Percentiles rank a stretch among this genome's conserved stretches.
These are phyloP conservation scores for Chaenogobius annularis DNA, from an alignment of 2,113 vertebrate species.

Conservation along the genomic window DNA sequence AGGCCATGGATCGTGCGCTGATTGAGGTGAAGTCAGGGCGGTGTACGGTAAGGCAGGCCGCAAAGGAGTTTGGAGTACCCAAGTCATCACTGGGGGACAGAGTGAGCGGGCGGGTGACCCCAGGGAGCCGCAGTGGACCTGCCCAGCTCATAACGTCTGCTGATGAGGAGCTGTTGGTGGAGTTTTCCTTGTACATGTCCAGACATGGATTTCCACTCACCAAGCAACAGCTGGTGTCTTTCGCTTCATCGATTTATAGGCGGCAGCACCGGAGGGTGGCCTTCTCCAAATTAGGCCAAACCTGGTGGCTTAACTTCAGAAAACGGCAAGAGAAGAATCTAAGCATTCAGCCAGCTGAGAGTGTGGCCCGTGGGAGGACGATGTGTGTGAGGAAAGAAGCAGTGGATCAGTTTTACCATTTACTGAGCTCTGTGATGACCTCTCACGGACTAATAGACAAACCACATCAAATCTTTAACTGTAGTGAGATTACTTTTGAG, in stretches of 20 bases:
- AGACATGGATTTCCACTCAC: conserved; percentile 70
- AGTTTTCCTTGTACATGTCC: conserved; percentile 68
- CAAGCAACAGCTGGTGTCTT: conserved; percentile 71
- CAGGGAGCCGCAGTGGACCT: conserved; percentile 68
- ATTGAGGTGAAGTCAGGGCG: conserved; percentile 64
- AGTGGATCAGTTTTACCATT: conserved; percentile 62
- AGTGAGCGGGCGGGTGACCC: conserved; percentile 68
- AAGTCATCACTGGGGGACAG: conserved; percentile 71
- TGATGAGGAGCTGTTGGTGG: conserved; percentile 65
- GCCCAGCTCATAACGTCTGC: conserved; percentile 67
- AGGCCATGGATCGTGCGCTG: conserved; percentile 65
- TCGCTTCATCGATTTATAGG: conserved; percentile 70
- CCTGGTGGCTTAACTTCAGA: conserved; percentile 73
- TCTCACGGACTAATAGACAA: conserved; percentile 50
- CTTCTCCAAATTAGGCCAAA: conserved; percentile 70
- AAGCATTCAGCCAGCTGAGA: conserved; percentile 64
- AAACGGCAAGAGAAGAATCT: conserved; percentile 70
- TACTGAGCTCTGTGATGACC: conserved; percentile 52
- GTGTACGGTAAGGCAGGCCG: conserved; percentile 67
- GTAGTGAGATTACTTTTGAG: conserved; percentile 62
- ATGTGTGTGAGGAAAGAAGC: conserved; percentile 64
- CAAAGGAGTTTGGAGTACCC: conserved; percentile 68
- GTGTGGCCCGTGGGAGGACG: conserved; percentile 52
- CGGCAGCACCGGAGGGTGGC: conserved; percentile 68
- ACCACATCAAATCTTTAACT: conserved; percentile 64